These are phyloP conservation scores for Tursiops truncatus DNA, from an alignment of 2,113 vertebrate genomes.

Conservation along the genomic window DNA sequence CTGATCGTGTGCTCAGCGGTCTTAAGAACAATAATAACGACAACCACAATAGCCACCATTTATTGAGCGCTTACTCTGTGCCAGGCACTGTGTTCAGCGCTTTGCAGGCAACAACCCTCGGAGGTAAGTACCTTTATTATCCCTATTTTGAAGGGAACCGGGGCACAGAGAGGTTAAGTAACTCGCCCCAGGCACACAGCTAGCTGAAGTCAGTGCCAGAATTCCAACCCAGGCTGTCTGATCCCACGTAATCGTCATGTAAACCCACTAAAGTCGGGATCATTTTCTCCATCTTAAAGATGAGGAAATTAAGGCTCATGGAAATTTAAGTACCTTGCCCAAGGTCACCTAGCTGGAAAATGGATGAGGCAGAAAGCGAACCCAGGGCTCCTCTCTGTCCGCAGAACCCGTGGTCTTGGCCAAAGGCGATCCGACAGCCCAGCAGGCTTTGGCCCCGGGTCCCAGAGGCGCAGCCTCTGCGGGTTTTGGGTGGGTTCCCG, in stretches of 20 bases:
- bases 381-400: constrained; percentile 66
- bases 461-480: constrained; percentile 32
- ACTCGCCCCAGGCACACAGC: constrained; percentile 59
- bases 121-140: constrained; percentile 68
- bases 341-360: constrained; percentile 75
- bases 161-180: constrained; percentile 60
- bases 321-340: constrained; percentile 67
- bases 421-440: constrained; percentile 55
- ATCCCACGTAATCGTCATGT: not conserved
- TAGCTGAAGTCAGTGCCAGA: constrained; percentile 12
- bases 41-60: constrained; percentile 59
- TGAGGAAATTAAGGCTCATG: constrained; percentile 57
- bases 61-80: constrained; percentile 63
- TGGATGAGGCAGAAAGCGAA: constrained; percentile 66
- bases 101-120: constrained; percentile 49
- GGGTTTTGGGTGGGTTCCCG: constrained; percentile 5
- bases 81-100: constrained; percentile 54
- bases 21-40: constrained; percentile 56
- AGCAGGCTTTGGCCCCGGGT: constrained; percentile 1
- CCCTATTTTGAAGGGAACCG: constrained; percentile 28
- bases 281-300: constrained; percentile 70
- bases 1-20: constrained; percentile 14
- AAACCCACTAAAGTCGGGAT: not conserved
- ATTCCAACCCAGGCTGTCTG: constrained; percentile 8
- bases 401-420: constrained; percentile 65